Evolutionary conservation across 1,140 invertebrate genomes (phyloP).

Genomic region (Bombyx mori): ASM3026992v2 NC_085125.1:8289001-8289500

Average conservation of each 20-base stretch:
- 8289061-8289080: too few species aligned
- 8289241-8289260: slow-evolving; percentile 89
- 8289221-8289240: slow-evolving; percentile 74
- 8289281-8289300: slow-evolving; percentile 81
- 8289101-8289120: too few species aligned
- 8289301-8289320: slow-evolving; percentile 55
- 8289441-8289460: not conserved
- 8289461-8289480: not conserved
- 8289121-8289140: too few species aligned
- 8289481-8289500: too few species aligned
- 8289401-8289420: not conserved
- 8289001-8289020: too few species aligned
- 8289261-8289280: slow-evolving; percentile 93
- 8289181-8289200: slow-evolving; percentile 88
- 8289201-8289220: slow-evolving; percentile 82
- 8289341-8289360: too few species aligned
- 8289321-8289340: slow-evolving; percentile 46
- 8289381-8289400: not conserved
- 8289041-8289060: too few species aligned
- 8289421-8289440: too few species aligned
- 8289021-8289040: too few species aligned
- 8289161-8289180: slow-evolving; percentile 46
- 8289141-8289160: too few species aligned
- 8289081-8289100: too few species aligned
- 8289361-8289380: not conserved